A percentile compares a stretch with the other conserved stretches of the same genome.
Conservation (phyloP, 2,113 vertebrate species). For the Pedetes capensis region DNA sequence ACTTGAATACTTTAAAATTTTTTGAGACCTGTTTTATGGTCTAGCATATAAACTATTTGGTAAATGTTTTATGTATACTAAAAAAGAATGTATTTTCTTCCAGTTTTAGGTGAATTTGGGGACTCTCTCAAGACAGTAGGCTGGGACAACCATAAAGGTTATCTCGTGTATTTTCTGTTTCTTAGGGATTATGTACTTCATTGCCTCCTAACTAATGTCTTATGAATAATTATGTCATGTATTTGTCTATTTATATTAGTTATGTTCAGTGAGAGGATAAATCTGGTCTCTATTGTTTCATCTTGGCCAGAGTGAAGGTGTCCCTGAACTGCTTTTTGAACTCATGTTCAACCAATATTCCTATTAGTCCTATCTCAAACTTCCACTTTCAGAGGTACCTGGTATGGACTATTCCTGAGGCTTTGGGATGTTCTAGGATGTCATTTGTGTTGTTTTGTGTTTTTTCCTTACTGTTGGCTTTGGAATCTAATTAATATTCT, state of each 20-base stretch:
- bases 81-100: too few species aligned
- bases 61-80: too few species aligned
- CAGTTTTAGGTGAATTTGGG: too few species aligned
- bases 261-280: neutral
- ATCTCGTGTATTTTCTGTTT: too few species aligned
- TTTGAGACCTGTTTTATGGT: too few species aligned
- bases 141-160: too few species aligned
- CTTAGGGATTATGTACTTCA: too few species aligned
- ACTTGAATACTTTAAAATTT: too few species aligned
- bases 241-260: neutral
- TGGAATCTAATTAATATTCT: neutral
- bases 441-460: neutral
- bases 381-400: neutral
- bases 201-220: too few species aligned
- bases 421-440: neutral
- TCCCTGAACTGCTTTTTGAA: neutral
- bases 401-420: neutral
- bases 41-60: too few species aligned
- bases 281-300: too few species aligned
- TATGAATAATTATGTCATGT: neutral
- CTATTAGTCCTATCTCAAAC: neutral
- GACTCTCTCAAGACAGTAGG: too few species aligned
- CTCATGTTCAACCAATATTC: neutral
- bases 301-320: neutral
- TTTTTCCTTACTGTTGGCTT: neutral